Conservation (phyloP, 2,113 vertebrate genomes). For the Campylomormyrus numenius region DNA sequence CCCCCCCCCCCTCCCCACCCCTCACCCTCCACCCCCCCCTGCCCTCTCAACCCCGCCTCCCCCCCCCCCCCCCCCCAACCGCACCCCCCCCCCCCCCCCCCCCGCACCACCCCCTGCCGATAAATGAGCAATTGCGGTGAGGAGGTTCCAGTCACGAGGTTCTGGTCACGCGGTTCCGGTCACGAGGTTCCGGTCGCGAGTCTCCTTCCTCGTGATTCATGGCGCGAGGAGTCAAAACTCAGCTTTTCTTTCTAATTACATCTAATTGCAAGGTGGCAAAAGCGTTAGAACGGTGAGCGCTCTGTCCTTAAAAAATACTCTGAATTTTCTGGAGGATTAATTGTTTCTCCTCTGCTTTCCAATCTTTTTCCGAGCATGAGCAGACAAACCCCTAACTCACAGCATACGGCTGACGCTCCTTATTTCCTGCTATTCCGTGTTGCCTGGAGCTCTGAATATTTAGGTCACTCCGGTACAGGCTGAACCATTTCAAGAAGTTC, state of each 20-base stretch:
- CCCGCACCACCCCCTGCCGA: not conserved
- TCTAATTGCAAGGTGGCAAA: not conserved
- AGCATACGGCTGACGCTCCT: slow-evolving; percentile 16
- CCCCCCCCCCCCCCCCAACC: not conserved
- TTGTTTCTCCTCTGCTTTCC: not conserved
- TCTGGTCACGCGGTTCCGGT: too few species aligned
- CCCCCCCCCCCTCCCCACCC: not conserved
- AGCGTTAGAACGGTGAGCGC: not conserved
- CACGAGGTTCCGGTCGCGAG: not conserved
- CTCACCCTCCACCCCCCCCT: not conserved
- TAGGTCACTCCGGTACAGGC: slow-evolving; percentile 32
- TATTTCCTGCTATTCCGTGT: slow-evolving; percentile 1
- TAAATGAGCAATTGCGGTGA: not conserved
- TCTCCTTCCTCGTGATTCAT: not conserved
- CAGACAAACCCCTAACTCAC: not conserved
- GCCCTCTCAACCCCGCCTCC: too few species aligned
- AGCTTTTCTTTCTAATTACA: not conserved
- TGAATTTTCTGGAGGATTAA: not conserved
- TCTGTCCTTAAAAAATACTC: not conserved
- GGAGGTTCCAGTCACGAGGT: not conserved
- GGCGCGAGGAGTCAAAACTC: not conserved
- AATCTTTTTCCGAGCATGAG: not conserved
- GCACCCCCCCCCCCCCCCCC: not conserved
- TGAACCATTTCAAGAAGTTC: slow-evolving; percentile 26
- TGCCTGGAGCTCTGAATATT: slow-evolving; percentile 25